Evolutionary conservation across 2,888 invertebrate species (phyloP), one percentile per base, ranked within the genome.

Genomic region (Nomada hirtipes): DNA sequence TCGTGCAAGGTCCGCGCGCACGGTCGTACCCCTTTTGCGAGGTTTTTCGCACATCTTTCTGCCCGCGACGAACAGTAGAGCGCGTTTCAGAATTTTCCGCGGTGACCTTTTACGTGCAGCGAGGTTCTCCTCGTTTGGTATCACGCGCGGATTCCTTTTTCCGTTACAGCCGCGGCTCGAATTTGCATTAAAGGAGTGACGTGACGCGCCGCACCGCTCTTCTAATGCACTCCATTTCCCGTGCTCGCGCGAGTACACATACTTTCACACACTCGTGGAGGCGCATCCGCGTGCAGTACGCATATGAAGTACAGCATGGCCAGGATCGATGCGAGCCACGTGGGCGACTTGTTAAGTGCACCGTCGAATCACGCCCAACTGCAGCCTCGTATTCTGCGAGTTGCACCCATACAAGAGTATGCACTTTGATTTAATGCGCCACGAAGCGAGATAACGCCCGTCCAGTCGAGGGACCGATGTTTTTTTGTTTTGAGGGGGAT

Each of bases 281-380:
- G 59, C 26, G 26, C 50, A 42, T 68, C 52, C 65, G 55, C 29
- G 53, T 18, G 61, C 52, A 63, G 4, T 42, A 55, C 42, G 7
- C 9, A n/a, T 7, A 53, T n/a, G 53, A 26, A 29, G 52, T 59
- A 52, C 26, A 69, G 47, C 64, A 52, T 65, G 52, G 65, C 53
- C 59, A 53, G 69, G 75, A 84, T 85, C 82, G 76, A 86, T 84
- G 82, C 84, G 82, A 84, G 85, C 85, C 88, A 88, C 81, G 86
- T 84, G 86, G 85, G 85, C 88, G 88, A 88, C 84, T 86, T 82
- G 86, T 88, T 88, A 88, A 88, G 84, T 86, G 87, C 88, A 80
- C 65, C 81, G 77, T 88, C 85, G 88, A 86, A 88, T 88, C 87
- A 78, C 85, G 79, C 80, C 85, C 83, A 79, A 79, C 79, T 76